A percentile compares a stretch with the other conserved stretches of the same genome.
Conservation (phyloP, 1,140 invertebrate species). For the Zaprionus inermis region DNA sequence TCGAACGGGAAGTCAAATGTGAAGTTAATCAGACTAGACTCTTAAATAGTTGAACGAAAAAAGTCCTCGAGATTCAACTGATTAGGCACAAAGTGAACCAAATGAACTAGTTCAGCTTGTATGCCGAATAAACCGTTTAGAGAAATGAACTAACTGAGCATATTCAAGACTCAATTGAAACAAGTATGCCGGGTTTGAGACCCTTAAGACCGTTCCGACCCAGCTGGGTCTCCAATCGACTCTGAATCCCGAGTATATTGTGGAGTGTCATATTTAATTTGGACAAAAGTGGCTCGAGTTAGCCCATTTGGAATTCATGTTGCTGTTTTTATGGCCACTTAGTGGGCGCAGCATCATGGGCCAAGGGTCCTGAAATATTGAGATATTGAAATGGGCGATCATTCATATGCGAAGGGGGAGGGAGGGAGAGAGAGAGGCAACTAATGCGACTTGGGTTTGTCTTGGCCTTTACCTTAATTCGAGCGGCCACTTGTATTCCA, state of each 20-base stretch:
- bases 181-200: background rate
- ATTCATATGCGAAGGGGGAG: background rate
- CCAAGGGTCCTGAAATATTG: background rate
- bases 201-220: background rate
- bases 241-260: background rate
- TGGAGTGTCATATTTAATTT: slow-evolving; percentile 6
- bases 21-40: no score
- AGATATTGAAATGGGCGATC: slow-evolving; percentile 1
- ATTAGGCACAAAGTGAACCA: no score
- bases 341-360: background rate
- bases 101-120: no score
- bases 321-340: slow-evolving; percentile 1
- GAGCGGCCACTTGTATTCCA: slow-evolving; percentile 28
- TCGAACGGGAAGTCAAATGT: no score
- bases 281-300: background rate
- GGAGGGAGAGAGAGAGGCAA: background rate
- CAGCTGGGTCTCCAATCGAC: background rate
- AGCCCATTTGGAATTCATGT: background rate
- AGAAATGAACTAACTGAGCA: background rate
- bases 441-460: slow-evolving; percentile 8
- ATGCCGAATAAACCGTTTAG: no score
- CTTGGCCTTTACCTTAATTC: slow-evolving; percentile 28
- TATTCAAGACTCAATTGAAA: background rate
- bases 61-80: no score
- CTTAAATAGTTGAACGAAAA: no score